phyloP scores from a whole-genome alignment of 2,113 vertebrate genomes.

The Tricholaema leucomelas region DNA sequence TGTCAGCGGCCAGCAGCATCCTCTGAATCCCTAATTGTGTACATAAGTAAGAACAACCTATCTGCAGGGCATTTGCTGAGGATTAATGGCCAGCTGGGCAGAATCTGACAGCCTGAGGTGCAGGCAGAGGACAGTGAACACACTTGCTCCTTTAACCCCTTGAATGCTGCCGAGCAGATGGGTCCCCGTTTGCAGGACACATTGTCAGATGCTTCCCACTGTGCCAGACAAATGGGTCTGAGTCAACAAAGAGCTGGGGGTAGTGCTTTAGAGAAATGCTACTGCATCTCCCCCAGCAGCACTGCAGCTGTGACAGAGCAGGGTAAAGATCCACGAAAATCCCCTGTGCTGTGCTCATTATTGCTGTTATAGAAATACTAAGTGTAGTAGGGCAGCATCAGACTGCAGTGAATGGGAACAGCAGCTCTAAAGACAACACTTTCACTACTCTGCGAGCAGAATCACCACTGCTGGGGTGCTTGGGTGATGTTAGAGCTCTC shows the following conservation, averaged over 20 bases:
- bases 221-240: background rate
- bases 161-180: background rate
- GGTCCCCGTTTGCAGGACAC: background rate
- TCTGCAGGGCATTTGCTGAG: background rate
- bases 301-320: background rate
- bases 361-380: slow-evolving; percentile 15
- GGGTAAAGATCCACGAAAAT: background rate
- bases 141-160: slow-evolving; percentile 29
- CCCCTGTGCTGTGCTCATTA: slow-evolving; percentile 1
- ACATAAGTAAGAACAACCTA: background rate
- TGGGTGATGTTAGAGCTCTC: too few species aligned
- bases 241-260: background rate
- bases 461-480: background rate
- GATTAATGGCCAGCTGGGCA: background rate
- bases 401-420: background rate
- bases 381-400: background rate
- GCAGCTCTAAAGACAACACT: background rate
- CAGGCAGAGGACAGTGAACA: background rate
- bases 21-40: background rate
- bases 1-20: background rate
- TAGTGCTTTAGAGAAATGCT: background rate
- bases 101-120: background rate
- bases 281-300: background rate
- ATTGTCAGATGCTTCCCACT: background rate
- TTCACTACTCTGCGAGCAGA: background rate